Conservation (phyloP, 2,113 vertebrate species). For the Acrocephalus arundinaceus region DNA sequence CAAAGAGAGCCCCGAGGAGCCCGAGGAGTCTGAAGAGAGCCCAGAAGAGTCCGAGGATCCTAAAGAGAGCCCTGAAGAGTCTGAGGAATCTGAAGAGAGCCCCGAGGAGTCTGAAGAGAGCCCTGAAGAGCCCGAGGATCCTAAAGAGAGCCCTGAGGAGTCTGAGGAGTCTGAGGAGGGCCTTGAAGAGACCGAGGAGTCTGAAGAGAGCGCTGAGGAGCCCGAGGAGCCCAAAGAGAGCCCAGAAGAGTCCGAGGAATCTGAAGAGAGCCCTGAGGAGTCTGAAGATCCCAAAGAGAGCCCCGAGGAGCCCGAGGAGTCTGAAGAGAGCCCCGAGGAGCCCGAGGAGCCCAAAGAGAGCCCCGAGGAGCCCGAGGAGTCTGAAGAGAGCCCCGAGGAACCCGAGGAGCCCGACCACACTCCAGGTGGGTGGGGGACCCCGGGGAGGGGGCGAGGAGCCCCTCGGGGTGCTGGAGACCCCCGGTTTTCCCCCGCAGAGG, state of each 20-base stretch:
- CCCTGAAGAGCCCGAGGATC: background rate
- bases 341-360: too few relatives aligned
- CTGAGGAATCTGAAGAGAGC: background rate
- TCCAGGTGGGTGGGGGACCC: too few relatives aligned
- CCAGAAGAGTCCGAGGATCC: background rate
- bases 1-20: too few relatives aligned
- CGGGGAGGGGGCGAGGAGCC: fast-evolving
- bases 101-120: too few relatives aligned
- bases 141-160: background rate
- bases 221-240: background rate
- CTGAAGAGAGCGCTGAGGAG: background rate
- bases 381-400: too few relatives aligned
- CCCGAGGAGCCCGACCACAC: too few relatives aligned
- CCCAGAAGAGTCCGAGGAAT: fast-evolving
- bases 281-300: background rate
- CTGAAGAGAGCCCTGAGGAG: background rate
- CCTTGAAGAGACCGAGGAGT: background rate
- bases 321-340: background rate
- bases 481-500: background rate
- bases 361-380: too few relatives aligned
- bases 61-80: too few relatives aligned
- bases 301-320: background rate
- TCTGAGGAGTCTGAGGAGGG: too few relatives aligned
- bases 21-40: too few relatives aligned
- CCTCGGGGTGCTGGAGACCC: background rate